Evolutionary conservation across 2,888 invertebrate species (phyloP).

Genomic region (Plebejus anna): DNA sequence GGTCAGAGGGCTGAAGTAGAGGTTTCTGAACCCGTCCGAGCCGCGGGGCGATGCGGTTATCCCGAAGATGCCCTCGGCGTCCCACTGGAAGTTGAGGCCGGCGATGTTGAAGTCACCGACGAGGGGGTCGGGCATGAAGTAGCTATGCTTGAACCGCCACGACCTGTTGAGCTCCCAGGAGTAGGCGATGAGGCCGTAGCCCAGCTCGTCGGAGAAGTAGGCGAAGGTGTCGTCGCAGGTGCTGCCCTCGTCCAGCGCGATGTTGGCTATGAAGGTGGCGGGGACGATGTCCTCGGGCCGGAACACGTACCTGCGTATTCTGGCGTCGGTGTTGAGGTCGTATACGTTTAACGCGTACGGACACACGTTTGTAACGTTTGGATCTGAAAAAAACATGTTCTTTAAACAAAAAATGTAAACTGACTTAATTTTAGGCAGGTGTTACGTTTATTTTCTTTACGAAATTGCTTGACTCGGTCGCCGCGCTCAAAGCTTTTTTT

Average conservation of each 20-base stretch:
- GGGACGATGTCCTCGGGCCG: constrained; percentile 86
- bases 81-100: constrained; percentile 92
- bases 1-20: constrained; percentile 89
- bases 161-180: constrained; percentile 88
- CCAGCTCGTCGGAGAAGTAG: constrained; percentile 90
- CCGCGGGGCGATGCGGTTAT: constrained; percentile 85
- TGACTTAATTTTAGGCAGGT: too few species aligned
- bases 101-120: constrained; percentile 88
- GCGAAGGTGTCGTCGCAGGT: constrained; percentile 88
- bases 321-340: constrained; percentile 85
- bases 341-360: constrained; percentile 89
- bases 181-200: constrained; percentile 89
- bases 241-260: constrained; percentile 88
- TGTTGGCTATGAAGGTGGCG: constrained; percentile 91
- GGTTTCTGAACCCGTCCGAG: constrained; percentile 83
- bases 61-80: constrained; percentile 89
- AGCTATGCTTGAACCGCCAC: constrained; percentile 89
- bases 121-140: constrained; percentile 90
- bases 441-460: too few species aligned
- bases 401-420: too few species aligned
- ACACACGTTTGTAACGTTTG: constrained; percentile 84
- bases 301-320: constrained; percentile 85
- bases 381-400: constrained; percentile 47
- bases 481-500: too few species aligned
- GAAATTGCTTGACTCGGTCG: too few species aligned